Base-by-base conservation (phyloP, 2,113 vertebrate species). In the Charina bottae region DNA sequence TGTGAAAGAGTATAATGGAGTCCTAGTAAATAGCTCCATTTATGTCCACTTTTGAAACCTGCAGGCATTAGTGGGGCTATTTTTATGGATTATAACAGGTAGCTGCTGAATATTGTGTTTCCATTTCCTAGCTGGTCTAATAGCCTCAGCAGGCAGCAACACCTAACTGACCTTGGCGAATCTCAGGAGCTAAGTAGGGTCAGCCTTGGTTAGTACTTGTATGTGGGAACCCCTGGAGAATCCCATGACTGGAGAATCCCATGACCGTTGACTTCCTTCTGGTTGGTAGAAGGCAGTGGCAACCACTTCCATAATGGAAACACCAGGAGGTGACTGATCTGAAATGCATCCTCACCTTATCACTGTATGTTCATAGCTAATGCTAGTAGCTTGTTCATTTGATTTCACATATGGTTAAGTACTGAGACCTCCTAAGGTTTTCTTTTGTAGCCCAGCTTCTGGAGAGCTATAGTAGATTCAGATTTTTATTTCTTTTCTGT, bases 101-200 rank as follows among this genome's bases (percentile, higher is more conserved):
- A 97, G 97, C 96, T 95, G 97, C 96, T 97, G 97, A 97, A 97
- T 97, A 97, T 97, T 97, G 97, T 97, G 97, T 97, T 98, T 97
- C 97, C 97, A 96, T 97, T 97, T 97, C 97, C 97, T 95, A 96
- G 17, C 33, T 78, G 72, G 17, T 78, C 37, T 78, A 78, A 42
- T 78, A 42, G 72, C 17, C 72, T 42, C 72, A 78, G 72, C 72
- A 42, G 72, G 72, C 33, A 42, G 72, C 72, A 78, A 9, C 72
- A 78, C 72, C 72, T 78, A 78, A 42, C 42, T 78, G 72, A 42
- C 72, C 33, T 78, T 78, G 17, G 72, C 17, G 42, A 78, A 78
- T 78, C 72, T 78, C 17, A 21, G 72, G 37, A 42, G 72, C 33
- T 78, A 78, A 78, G 33, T 42, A 78, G 72, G 72, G 33, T 78